These are phyloP conservation scores for Lepilemur septentrionalis DNA, from an alignment of 2,797 vertebrate genomes.

Conservation along the genomic window DNA sequence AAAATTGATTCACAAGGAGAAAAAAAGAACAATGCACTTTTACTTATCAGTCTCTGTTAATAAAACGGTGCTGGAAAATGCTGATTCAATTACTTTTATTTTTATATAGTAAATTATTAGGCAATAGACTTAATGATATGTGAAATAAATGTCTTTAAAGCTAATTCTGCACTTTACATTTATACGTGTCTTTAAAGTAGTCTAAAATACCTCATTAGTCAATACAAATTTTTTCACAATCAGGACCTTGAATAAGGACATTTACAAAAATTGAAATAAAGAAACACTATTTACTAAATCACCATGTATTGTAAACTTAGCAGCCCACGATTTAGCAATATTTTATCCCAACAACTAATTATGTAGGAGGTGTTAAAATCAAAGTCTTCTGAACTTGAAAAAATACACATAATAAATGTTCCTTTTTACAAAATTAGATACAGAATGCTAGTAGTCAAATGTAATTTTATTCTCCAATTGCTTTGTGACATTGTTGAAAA, in stretches of 20 bases:
- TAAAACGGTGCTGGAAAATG: not conserved
- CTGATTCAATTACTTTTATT: slow-evolving; percentile 2
- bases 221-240: slow-evolving; percentile 21
- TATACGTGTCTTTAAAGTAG: not conserved
- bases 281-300: slow-evolving; percentile 32
- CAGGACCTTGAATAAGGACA: slow-evolving; percentile 2
- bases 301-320: slow-evolving; percentile 61
- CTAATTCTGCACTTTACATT: slow-evolving; percentile 17
- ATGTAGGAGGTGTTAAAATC: slow-evolving; percentile 68
- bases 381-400: slow-evolving; percentile 63
- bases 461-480: slow-evolving; percentile 53
- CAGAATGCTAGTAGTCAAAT: slow-evolving; percentile 45
- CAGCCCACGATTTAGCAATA: slow-evolving; percentile 63
- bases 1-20: not conserved
- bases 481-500: slow-evolving; percentile 53
- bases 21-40: not conserved
- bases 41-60: slow-evolving; percentile 30
- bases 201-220: slow-evolving; percentile 13
- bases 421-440: slow-evolving; percentile 61
- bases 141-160: not conserved
- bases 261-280: slow-evolving; percentile 41
- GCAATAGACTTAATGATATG: not conserved
- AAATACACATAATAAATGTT: slow-evolving; percentile 51
- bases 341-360: slow-evolving; percentile 75
- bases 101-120: slow-evolving; percentile 25